Percentiles rank a stretch among this genome's conserved stretches.
Conservation (phyloP, 1,140 invertebrate genomes). For the Lamellibrachia luymesi region DNA sequence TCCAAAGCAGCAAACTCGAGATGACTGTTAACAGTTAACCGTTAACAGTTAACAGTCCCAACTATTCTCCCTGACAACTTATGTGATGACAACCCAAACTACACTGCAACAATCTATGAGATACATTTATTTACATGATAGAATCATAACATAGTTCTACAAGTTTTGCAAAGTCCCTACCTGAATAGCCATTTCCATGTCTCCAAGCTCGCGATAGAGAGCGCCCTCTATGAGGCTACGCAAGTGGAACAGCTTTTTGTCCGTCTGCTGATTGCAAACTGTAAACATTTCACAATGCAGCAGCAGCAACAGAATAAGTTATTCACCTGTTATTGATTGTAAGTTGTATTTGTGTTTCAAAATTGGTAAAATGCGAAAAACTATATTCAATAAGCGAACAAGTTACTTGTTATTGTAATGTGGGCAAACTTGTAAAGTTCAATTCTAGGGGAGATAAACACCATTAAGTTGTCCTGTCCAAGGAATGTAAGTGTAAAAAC, state of each 20-base stretch:
- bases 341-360: background rate
- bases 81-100: background rate
- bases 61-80: background rate
- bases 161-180: conserved; percentile 30
- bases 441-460: too few species aligned
- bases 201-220: conserved; percentile 45
- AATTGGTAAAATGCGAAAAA: background rate
- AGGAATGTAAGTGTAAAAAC: too few species aligned
- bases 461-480: too few species aligned
- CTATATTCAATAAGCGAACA: background rate
- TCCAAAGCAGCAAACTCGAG: too few species aligned
- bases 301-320: background rate
- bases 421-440: background rate
- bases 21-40: too few species aligned
- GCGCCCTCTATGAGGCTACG: conserved; percentile 53
- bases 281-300: conserved; percentile 4
- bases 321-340: too few species aligned
- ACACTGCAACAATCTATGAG: background rate
- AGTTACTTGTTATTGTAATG: background rate
- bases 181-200: conserved; percentile 47
- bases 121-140: background rate
- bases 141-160: background rate
- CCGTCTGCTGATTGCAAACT: conserved; percentile 27
- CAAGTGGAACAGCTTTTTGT: conserved; percentile 46
- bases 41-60: background rate